Base-by-base conservation (phyloP, 1,140 invertebrate species). In the Pogonus chalceus region DNA sequence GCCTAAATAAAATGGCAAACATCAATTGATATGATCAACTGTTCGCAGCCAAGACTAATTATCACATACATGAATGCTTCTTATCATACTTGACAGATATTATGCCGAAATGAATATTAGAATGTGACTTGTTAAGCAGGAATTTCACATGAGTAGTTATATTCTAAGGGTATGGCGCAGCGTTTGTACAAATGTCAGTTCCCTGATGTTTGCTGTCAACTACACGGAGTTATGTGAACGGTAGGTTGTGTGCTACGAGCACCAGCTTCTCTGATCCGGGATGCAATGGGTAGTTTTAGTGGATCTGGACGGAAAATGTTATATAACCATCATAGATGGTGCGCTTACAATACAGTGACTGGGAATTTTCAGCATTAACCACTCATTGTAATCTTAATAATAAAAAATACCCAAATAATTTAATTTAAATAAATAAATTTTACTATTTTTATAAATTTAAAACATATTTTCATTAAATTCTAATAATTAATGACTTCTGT, bases 11-110 rank as follows among this genome's bases (percentile, higher is more conserved):
- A 20, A n/a, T 49, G 16, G 53, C 31, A n/a, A 23, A 55, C 49
- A 23, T 16, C 48, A 22, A 39, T 2, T 14, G 10, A 4, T 20
- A 2, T 50, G 37, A 53, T 54, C 52, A 16, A 50, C 51, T 56
- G 49, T 43, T 49, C n/a, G 20, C 61, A 65, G 58, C 63, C 58
- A 61, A 57, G 60, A 66, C 65, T 66, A 66, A 66, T 66, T 66
- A 66, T 66, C 63, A 63, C 63, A 66, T 66, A 66, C 65, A 63
- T 56, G 63, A 66, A 62, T 64, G 65, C 63, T 65, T 58, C 65
- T 66, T 65, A 66, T 64, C 65, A 65, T 64, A 63, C 58, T 64
- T 66, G 65, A 66, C 65, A 66, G 63, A 65, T 65, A 65, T 66
- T 66, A 65, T 65, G 58, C 56, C 47, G 52, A 23, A 10, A 43